A percentile compares a stretch with the other conserved stretches of the same genome.
These are phyloP conservation scores for Oopsacas minuta DNA, from an alignment of 37 sponge, comb jelly and placozoan genomes.

Conservation along the genomic window DNA sequence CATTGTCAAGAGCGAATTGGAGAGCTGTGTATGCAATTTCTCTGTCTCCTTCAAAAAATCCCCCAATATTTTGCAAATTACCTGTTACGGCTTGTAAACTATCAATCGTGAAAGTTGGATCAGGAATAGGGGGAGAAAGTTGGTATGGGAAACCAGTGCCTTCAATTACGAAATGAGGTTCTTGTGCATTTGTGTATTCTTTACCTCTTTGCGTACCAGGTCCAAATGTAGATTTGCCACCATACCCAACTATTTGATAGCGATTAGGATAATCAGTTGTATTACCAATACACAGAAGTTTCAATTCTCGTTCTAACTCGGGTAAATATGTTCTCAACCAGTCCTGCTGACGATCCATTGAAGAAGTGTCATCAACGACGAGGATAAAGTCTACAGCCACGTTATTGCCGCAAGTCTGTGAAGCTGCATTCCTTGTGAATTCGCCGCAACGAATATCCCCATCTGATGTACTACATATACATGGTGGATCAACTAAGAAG, in stretches of 20 bases:
- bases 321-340: not conserved
- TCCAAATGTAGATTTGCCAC: not conserved
- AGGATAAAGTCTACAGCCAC: slow-evolving; percentile 13
- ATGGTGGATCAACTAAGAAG: not conserved
- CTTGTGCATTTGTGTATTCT: not conserved
- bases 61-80: not conserved
- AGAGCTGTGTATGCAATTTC: not conserved
- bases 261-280: not conserved
- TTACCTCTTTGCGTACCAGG: not conserved
- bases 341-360: not conserved
- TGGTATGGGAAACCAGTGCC: not conserved
- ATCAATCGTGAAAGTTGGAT: not conserved
- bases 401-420: not conserved
- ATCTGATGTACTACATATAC: too few species aligned
- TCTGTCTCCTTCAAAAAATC: not conserved
- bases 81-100: not conserved
- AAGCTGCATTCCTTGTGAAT: not conserved
- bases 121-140: not conserved
- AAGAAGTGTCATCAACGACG: not conserved
- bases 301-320: not conserved
- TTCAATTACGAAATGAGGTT: not conserved
- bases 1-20: not conserved
- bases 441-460: not conserved
- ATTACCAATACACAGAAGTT: not conserved
- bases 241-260: not conserved